Evolutionary conservation across 35 echinoderm and acorn worm species (phyloP), one percentile per base, ranked within the genome.

Genomic region (Ophiothrix spiculata): DNA sequence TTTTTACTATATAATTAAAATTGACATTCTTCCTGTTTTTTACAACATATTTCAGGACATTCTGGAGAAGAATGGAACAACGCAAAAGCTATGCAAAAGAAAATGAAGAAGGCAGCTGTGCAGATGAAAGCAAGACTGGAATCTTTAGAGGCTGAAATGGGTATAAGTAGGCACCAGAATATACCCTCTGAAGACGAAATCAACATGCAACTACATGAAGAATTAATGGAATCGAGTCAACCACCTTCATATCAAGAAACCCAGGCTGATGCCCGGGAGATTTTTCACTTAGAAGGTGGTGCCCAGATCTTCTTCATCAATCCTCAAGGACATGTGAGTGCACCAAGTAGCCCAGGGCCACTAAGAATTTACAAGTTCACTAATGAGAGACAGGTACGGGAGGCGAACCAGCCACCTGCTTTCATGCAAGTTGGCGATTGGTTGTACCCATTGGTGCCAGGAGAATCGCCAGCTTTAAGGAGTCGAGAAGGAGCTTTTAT

Each of bases 361-460:
- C 77, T 98, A 31, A 83, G 86, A 37, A 83, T 98, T 35, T 98
- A 91, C 40, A 87, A 88, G 41, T 98, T 98, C 45, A 75, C 86
- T 17, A 85, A 98, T 31, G 85, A 85, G 35, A 42, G 73, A 34
- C 86, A 74, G 49, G 76, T 41, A 25, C 39, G 77, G 1, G 77
- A 75, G 29, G 56, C 79, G 29, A 64, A 86, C n/a, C 86, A 98
- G 83, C 95, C 95, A 11, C 95, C 95, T 56, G 95, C 95, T 1
- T 98, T 98, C 63, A 46, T 98, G 56, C 95, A 98, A 75, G 91
- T 98, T 17, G 85, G 81, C 25, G 95, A 98, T 45, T 98, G 95
- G 95, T 45, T 98, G 81, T 98, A 98, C 41, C 95, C 95, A 32
- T 76, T 98, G 69, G 35, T 98, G 1, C 91, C 91, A 12, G 88